Base-by-base conservation (phyloP, 2,888 invertebrate species). In the Polyommatus icarus region DNA sequence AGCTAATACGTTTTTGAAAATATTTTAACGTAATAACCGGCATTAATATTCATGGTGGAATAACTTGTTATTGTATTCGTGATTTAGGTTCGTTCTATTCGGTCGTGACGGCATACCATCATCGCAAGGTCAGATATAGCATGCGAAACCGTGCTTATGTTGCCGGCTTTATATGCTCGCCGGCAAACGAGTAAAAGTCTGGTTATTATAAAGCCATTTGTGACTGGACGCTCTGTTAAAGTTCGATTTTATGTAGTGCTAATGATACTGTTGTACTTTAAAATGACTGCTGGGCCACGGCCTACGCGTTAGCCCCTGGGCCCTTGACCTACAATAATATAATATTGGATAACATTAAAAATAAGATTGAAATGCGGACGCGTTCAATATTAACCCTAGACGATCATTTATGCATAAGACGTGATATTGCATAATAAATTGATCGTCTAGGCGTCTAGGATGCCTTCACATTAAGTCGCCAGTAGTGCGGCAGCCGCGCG, bases 91-190 rank as follows among this genome's bases (percentile, higher is more conserved):
- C 73, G 81, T 83, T 80, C 82, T 80, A 80, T 82, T 81, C 78
- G 78, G 77, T 83, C 84, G 83, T 83, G 84, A 82, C 81, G 82
- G 79, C 79, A 78, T 81, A 80, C 83, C 80, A 81, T 81, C 82
- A 82, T 67, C 79, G 78, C 82, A 84, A 84, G 84, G 84, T 83
- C 82, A 80, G 78, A 77, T 78, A 82, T 81, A 75, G 79, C 82
- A 81, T 80, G 81, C 82, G 80, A 82, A 82, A 81, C 76, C 77
- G 77, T 77, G 72, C 40, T 79, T 78, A 77, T 79, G 79, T 78
- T 82, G 78, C 77, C n/a, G 59, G 78, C 18, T 36, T 15, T 59
- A 18, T 76, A 73, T 29, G 18, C 29, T 71, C 36, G 15, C 61
- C 40, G 75, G 54, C 76, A 76, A 32, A 75, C 77, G 40, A 50